Evolutionary conservation across 2,113 vertebrate species (phyloP), one percentile per base, ranked within the genome.

Genomic region (Panurus biarmicus): DNA sequence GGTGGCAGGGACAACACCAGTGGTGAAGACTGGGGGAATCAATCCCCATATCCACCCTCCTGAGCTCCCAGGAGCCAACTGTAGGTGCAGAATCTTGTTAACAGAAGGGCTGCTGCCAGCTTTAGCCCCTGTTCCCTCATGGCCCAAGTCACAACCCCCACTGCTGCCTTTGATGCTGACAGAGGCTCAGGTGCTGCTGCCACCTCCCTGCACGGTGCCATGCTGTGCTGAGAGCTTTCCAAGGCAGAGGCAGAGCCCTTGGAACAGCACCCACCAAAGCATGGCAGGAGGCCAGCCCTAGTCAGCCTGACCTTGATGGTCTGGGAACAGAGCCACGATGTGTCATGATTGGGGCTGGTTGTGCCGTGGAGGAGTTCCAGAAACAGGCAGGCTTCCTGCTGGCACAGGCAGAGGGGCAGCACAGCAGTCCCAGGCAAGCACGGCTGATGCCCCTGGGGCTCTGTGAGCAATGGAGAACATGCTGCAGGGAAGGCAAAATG

Each of bases 261-360:
- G 94, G 92, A 96, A 84, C 69, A 86, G 87, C 76, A 93, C 75
- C 87, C 82, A 95, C 60, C 69, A 90, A 90, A 93, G 79, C 28
- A 38, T 86, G 96, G 95, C 60, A 0, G 48, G 64, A 61, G 79
- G 90, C 94, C 95, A 97, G 79, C 65, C 82, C 85, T 50, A 74
- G 72, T 86, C 87, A 88, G 93, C 72, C 88, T 95, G 96, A 94
- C 95, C 95, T 97, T 93, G 96, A 78, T 95, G 87, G 79, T 88
- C 91, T 95, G 94, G 96, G 96, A 94, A 94, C 24, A 53, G 51
- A 90, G 92, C 95, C 95, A 96, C 54, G 69, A 74, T 81, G 48
- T 95, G 69, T 95, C 96, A 91, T 93, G 92, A 64, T 0, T 88
- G 65, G 82, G 65, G 64, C 87, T 95, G 83, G 75, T 83, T 93